phyloP scores from a whole-genome alignment of 1,140 invertebrate genomes.

The Spodoptera litura region DNA sequence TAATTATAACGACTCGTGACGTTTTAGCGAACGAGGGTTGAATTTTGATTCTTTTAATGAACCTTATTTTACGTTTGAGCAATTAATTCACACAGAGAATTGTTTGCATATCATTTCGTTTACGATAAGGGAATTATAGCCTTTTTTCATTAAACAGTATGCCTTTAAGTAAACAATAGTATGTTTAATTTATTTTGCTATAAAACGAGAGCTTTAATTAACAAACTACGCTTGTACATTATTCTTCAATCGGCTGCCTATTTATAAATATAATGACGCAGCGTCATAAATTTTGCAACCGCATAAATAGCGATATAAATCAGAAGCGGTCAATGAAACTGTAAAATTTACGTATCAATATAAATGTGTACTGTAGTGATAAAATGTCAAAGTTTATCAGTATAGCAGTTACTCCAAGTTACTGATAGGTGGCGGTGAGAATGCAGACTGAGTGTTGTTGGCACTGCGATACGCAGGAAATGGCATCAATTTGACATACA shows the following conservation, averaged over 20 bases:
- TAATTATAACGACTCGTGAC: constrained; percentile 45
- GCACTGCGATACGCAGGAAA: constrained; percentile 31
- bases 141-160: constrained; percentile 16
- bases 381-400: constrained; percentile 39
- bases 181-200: constrained; percentile 4
- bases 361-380: constrained; percentile 36
- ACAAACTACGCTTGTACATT: constrained; percentile 6
- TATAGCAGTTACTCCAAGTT: background rate
- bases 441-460: constrained; percentile 19
- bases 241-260: constrained; percentile 19
- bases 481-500: background rate
- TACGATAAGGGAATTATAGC: constrained; percentile 21
- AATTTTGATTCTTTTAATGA: constrained; percentile 46
- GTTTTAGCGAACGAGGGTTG: constrained; percentile 35
- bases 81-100: constrained; percentile 41
- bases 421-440: constrained; percentile 21
- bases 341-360: constrained; percentile 20
- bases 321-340: constrained; percentile 30
- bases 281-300: constrained; percentile 17
- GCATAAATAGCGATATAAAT: constrained; percentile 29
- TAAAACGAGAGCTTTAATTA: constrained; percentile 14
- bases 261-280: constrained; percentile 24
- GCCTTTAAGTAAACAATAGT: constrained; percentile 12
- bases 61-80: constrained; percentile 38
- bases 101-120: constrained; percentile 37